Percentiles rank a stretch among this genome's conserved stretches.
Evolutionary conservation across 1,140 invertebrate species (phyloP).

Genomic region (Sipha flava): DNA sequence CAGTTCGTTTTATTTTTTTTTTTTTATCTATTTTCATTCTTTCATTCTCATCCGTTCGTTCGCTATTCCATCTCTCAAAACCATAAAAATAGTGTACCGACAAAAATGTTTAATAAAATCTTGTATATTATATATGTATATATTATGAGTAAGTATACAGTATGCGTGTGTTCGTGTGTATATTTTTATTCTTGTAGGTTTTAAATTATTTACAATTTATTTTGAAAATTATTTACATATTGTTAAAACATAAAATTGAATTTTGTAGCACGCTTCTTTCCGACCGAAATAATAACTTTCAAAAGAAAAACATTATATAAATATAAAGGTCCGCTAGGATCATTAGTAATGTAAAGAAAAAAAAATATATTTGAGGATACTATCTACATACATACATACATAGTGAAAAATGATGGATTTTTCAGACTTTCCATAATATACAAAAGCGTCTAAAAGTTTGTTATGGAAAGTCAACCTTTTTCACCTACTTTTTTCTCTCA

Average conservation of each 20-base stretch:
- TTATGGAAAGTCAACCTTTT: not conserved
- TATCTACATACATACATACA: too few species aligned
- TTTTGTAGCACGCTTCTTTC: not conserved
- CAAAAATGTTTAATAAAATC: too few species aligned
- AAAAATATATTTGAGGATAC: not conserved
- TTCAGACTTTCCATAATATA: not conserved
- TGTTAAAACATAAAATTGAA: slow-evolving; percentile 10
- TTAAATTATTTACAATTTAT: not conserved
- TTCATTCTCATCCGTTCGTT: not conserved
- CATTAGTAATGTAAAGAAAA: slow-evolving; percentile 16
- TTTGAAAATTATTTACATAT: slow-evolving; percentile 17
- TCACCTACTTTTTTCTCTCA: not conserved
- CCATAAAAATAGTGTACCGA: not conserved
- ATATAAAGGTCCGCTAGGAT: not conserved
- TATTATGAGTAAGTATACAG: too few species aligned
- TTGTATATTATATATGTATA: not conserved
- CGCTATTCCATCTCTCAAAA: not conserved
- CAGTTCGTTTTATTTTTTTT: not conserved
- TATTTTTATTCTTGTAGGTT: not conserved
- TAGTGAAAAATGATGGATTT: not conserved
- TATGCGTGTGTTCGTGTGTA: not conserved
- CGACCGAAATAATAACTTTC: slow-evolving; percentile 16
- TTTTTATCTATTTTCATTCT: not conserved
- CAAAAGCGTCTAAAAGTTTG: not conserved
- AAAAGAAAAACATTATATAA: slow-evolving; percentile 7